Evolutionary conservation across 2,888 invertebrate species (phyloP), one percentile per base, ranked within the genome.

Genomic region (Leptinotarsa tumamoca): DNA sequence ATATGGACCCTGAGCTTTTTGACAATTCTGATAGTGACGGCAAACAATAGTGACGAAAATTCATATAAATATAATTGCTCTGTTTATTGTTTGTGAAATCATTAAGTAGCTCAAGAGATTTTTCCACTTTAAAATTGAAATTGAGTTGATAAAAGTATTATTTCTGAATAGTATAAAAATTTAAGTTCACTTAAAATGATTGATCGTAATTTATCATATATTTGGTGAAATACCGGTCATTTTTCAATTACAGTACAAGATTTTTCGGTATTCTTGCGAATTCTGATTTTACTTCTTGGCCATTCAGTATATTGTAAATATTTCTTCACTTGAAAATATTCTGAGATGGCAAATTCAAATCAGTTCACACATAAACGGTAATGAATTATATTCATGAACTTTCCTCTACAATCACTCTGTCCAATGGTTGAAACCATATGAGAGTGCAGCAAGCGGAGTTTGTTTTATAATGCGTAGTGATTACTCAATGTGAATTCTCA

Each of bases 41-140:
- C 33, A 33, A 43, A 43, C n/a, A 63, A 17, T 51, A 75, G 72
- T 75, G 69, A 69, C 72, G 58, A 69, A 75, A 75, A 66, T 72
- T 72, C 58, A 52, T 54, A 69, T 54, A 69, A 72, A 75, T 75
- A 67, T 43, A 52, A 52, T 4, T 52, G 51, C 56, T 75, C 33
- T 33, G 72, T 75, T 72, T 69, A 72, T 67, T 75, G 66, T 63
- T 63, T 33, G 51, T 72, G 33, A 75, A 72, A 33, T 75, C 68
- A 51, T 23, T 68, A 10, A 43, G 33, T 10, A 43, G 33, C 21
- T 50, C 23, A 75, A 72, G 63, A 63, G 33, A 43, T n/a, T 33
- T 43, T 33, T 15, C n/a, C 15, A 33, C 43, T 10, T n/a, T 33
- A 0, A 63, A 63, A 63, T 63, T 33, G 13, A 33, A 63, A 63